Evolutionary conservation across 92 coral and sea anemone species (phyloP).

Genomic region (Anthopleura xanthogrammica): DNA sequence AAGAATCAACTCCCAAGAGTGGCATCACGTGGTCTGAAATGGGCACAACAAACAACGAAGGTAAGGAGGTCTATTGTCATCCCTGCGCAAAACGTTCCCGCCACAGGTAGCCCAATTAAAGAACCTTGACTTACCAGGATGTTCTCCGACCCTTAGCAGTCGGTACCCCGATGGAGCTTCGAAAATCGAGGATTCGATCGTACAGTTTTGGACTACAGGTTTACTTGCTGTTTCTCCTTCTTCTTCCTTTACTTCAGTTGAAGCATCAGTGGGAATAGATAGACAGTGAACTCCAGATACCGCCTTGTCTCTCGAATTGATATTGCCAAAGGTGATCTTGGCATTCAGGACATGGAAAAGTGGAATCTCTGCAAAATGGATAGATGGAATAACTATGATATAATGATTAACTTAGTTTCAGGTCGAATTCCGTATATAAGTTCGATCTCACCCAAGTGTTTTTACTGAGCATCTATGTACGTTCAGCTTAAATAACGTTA

Average conservation of each 20-base stretch:
- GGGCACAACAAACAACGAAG: too few species aligned
- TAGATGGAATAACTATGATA: not conserved
- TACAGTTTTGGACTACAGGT: slow-evolving; percentile 41
- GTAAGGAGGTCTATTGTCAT: too few species aligned
- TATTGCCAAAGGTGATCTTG: slow-evolving; percentile 93
- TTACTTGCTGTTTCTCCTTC: slow-evolving; percentile 19
- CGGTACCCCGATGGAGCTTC: slow-evolving; percentile 84
- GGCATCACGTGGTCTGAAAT: too few species aligned
- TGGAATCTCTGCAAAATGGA: slow-evolving; percentile 76
- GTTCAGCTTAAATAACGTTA: too few species aligned
- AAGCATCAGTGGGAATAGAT: slow-evolving; percentile 29
- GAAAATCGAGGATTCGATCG: slow-evolving; percentile 73
- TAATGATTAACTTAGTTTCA: too few species aligned
- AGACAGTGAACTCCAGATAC: slow-evolving; percentile 65
- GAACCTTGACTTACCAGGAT: slow-evolving; percentile 52
- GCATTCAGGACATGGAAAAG: slow-evolving; percentile 97
- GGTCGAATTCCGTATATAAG: too few species aligned
- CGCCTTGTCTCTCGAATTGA: slow-evolving; percentile 67
- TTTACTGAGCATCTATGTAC: too few species aligned
- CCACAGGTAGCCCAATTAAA: slow-evolving; percentile 1
- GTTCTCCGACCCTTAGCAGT: slow-evolving; percentile 70
- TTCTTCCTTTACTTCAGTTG: slow-evolving; percentile 10
- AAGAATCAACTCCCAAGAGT: too few species aligned
- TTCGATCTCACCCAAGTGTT: too few species aligned
- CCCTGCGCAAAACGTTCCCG: not conserved